Base-by-base conservation (phyloP, 2,797 vertebrate genomes). In the Diceros bicornis region DNA sequence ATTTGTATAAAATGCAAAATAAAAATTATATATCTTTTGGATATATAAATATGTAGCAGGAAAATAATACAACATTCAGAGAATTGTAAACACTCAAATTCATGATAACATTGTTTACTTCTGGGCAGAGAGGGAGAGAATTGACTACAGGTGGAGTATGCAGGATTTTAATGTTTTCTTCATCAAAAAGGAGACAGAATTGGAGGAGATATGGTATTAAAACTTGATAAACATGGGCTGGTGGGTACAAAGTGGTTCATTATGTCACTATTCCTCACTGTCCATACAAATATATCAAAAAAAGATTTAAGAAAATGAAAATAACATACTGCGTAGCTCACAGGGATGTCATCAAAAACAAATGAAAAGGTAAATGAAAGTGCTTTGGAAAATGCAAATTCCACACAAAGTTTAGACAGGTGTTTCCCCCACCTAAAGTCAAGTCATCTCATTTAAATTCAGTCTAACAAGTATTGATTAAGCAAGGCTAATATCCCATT, bases 371-470 rank as follows among this genome's bases (percentile, higher is more conserved):
- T 61, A 85, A 55, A 20, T 6, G 20, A 78, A 95, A 71, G 16
- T 61, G 41, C 59, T 95, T 90, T 52, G 41, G 50, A 81, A 89
- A 92, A 64, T n/a, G 16, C 52, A 94, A 81, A 92, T 87, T 2
- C 17, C 69, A 68, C 6, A 14, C 7, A n/a, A 87, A 78, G 52
- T 11, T 41, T n/a, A 47, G 47, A 87, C 2, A 61, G 16, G 3
- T 84, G 17, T 81, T 52, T 79, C 52, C 25, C 7, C 14, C 34
- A 41, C 1, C 13, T 34, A 62, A 79, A 41, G 71, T 21, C 23
- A 81, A 89, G 64, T 50, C 21, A 93, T 82, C 23, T 83, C 23
- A 94, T 77, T 94, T 87, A 61, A 93, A 59, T 85, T 95, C 52
- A 94, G 61, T 37, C 7, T 13, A 52, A 57, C 4, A 87, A 71